phyloP scores from a whole-genome alignment of 2,797 vertebrate species.

The Microctenopoma steveboyesi region DNA sequence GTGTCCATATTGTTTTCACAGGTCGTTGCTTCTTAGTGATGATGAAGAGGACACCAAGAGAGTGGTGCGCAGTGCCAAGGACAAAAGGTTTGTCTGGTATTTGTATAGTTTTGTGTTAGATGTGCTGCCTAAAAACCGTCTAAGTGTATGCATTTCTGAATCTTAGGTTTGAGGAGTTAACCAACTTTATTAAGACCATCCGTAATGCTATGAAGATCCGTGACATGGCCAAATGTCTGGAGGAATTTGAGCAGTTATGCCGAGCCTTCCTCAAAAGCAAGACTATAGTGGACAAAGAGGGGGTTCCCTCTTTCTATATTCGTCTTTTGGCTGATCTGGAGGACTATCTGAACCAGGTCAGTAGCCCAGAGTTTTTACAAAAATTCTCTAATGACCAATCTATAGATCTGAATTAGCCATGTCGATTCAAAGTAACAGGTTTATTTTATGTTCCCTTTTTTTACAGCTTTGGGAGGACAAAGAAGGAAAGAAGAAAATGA shows the following conservation, averaged over 20 bases:
- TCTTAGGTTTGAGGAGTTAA: conserved; percentile 91
- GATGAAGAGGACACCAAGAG: conserved; percentile 95
- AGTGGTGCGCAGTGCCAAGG: conserved; percentile 93
- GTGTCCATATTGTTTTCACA: conserved; percentile 43
- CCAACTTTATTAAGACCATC: conserved; percentile 93
- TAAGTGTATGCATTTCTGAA: not conserved
- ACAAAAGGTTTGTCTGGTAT: conserved; percentile 85
- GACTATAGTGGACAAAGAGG: conserved; percentile 93
- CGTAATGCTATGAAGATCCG: conserved; percentile 96
- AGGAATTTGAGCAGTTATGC: conserved; percentile 93
- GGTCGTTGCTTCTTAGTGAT: conserved; percentile 89
- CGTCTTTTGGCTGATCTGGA: conserved; percentile 91
- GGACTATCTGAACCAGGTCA: conserved; percentile 92
- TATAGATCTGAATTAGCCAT: not conserved
- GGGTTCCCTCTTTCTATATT: conserved; percentile 91
- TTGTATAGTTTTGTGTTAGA: too few relatives aligned
- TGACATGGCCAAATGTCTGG: conserved; percentile 92
- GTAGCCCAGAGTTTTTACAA: not conserved
- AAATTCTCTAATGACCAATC: not conserved
- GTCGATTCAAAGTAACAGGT: not conserved
- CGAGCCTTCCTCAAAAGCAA: conserved; percentile 93
- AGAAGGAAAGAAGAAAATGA: conserved; percentile 96
- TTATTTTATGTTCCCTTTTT: not conserved
- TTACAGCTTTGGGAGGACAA: conserved; percentile 93
- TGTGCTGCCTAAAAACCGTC: too few relatives aligned